A percentile compares a stretch with the other conserved stretches of the same genome.
phyloP scores from a whole-genome alignment of 2,888 invertebrate genomes.

The Orthonychiurus folsomi region DNA sequence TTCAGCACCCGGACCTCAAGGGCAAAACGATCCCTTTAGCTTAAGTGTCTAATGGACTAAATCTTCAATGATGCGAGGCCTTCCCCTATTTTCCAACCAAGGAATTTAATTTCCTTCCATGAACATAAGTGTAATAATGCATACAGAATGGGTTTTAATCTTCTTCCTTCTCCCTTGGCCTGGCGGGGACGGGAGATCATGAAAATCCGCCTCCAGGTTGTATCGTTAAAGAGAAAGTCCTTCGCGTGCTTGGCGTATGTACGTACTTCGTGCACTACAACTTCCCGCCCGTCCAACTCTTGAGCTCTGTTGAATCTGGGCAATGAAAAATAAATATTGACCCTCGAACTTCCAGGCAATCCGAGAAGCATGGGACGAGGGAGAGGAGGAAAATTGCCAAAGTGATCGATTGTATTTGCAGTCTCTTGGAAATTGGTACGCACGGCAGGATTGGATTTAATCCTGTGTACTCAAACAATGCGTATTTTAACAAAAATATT shows the following conservation, averaged over 20 bases:
- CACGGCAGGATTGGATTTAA: background rate
- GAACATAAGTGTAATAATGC: background rate
- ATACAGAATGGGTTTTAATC: background rate
- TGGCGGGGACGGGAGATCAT: background rate
- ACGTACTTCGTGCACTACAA: background rate
- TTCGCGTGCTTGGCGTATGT: background rate
- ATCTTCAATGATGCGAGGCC: background rate
- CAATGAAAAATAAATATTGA: background rate
- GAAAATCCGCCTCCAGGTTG: background rate
- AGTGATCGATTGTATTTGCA: background rate
- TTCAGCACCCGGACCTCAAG: background rate
- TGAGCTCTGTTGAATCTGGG: background rate
- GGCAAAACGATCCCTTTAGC: background rate
- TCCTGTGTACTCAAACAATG: too few species aligned
- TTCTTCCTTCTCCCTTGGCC: background rate
- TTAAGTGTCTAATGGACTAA: slow-evolving; percentile 1
- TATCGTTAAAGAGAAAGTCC: background rate
- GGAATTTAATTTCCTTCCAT: background rate
- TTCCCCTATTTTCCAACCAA: background rate
- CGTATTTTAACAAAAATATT: too few species aligned
- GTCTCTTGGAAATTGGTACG: too few species aligned
- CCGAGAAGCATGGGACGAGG: background rate
- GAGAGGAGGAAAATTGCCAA: background rate
- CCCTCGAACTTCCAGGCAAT: background rate
- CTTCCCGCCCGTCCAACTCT: too few species aligned